A percentile compares a stretch with the other conserved stretches of the same genome.
phyloP scores from a whole-genome alignment of 2,888 invertebrate genomes.

The Lepas anatifera region DNA sequence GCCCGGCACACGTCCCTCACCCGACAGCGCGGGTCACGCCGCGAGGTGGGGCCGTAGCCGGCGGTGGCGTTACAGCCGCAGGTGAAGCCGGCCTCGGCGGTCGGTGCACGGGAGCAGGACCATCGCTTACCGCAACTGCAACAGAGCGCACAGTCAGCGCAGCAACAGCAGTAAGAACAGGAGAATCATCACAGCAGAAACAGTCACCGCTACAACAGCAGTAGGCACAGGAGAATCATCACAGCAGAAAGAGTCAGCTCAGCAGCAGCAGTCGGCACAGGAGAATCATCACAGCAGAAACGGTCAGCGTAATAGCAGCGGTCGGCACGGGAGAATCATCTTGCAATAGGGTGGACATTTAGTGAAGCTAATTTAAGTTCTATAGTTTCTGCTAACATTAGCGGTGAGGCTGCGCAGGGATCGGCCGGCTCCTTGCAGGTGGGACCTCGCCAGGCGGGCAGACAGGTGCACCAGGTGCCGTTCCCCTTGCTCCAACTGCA shows the following conservation, averaged over 20 bases:
- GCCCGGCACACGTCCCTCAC: background rate
- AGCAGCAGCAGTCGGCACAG: too few species aligned
- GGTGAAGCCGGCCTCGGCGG: background rate
- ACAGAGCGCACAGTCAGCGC: too few species aligned
- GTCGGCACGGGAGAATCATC: too few species aligned
- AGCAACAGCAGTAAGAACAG: too few species aligned
- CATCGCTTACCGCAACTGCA: background rate
- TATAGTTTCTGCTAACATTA: background rate
- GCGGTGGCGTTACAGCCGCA: constrained; percentile 1
- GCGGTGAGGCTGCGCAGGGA: background rate
- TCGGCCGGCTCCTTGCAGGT: background rate
- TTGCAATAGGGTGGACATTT: too few species aligned
- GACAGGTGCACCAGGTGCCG: background rate
- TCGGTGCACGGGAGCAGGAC: background rate
- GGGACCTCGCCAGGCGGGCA: background rate
- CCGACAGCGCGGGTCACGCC: background rate
- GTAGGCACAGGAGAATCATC: too few species aligned
- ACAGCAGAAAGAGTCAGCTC: too few species aligned
- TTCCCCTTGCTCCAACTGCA: background rate
- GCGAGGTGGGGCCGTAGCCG: background rate
- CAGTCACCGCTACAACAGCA: too few species aligned
- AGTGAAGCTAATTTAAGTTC: too few species aligned
- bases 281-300: too few species aligned
- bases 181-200: too few species aligned
- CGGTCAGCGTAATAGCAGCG: too few species aligned